Evolutionary conservation across 2,888 invertebrate genomes (phyloP).

Genomic region (Carcina quercana): DNA sequence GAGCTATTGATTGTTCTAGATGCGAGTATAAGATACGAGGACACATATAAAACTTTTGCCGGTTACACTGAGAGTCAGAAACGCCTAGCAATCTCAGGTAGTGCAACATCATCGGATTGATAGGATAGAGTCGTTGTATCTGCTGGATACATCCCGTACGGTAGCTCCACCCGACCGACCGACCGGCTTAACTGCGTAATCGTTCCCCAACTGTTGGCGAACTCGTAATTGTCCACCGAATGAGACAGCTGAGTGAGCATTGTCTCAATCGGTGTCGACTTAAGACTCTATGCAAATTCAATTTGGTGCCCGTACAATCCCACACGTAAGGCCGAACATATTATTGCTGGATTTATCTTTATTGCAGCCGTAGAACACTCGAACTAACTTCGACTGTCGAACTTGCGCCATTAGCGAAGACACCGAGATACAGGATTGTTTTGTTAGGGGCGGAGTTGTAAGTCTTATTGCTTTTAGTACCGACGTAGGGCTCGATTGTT

Average conservation of each 20-base stretch:
- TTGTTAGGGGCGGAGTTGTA: constrained; percentile 70
- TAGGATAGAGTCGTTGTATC: no score
- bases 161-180: no score
- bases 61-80: no score
- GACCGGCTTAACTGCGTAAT: constrained; percentile 42
- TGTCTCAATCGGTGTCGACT: constrained; percentile 62
- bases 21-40: no score
- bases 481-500: constrained; percentile 58
- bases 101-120: no score
- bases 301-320: constrained; percentile 69
- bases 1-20: no score
- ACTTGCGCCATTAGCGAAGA: constrained; percentile 73
- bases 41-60: no score
- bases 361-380: constrained; percentile 72
- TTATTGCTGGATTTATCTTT: constrained; percentile 75
- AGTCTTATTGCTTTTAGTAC: constrained; percentile 73
- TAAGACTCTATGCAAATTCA: constrained; percentile 74
- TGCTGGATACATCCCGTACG: no score
- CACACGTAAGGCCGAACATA: constrained; percentile 70
- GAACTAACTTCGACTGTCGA: constrained; percentile 73
- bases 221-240: constrained; percentile 56
- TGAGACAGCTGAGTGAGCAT: constrained; percentile 42
- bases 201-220: constrained; percentile 46
- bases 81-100: no score
- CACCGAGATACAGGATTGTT: constrained; percentile 73